phyloP scores from a whole-genome alignment of 2,113 vertebrate species.

The Gnathonemus longibarbis region DNA sequence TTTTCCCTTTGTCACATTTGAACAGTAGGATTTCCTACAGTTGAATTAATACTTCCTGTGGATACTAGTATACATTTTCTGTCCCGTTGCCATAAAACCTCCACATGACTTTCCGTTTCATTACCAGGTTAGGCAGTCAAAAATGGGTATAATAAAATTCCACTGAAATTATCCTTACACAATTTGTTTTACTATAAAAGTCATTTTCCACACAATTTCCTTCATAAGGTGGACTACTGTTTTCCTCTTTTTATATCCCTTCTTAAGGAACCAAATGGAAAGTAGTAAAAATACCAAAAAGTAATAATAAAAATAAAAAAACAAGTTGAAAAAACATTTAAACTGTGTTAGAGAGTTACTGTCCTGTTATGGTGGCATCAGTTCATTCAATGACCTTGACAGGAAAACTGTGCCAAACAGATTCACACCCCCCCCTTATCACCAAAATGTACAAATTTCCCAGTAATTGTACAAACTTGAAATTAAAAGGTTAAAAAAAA shows the following conservation, averaged over 20 bases:
- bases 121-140: slow-evolving; percentile 33
- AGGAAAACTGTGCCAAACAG: not conserved
- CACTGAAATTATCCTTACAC: not conserved
- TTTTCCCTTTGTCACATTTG: slow-evolving; percentile 23
- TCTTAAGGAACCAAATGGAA: slow-evolving; percentile 24
- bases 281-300: slow-evolving; percentile 30
- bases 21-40: slow-evolving; percentile 19
- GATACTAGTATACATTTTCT: slow-evolving; percentile 16
- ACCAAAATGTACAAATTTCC: slow-evolving; percentile 9
- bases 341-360: not conserved
- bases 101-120: slow-evolving; percentile 19
- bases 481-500: slow-evolving; percentile 7
- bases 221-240: not conserved
- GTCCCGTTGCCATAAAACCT: slow-evolving; percentile 32
- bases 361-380: not conserved
- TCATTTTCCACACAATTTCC: not conserved
- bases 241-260: not conserved
- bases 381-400: not conserved
- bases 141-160: not conserved
- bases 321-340: not conserved
- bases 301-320: not conserved
- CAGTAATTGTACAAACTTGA: not conserved
- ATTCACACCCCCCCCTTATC: not conserved
- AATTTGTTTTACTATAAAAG: slow-evolving; percentile 4
- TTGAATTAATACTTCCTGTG: slow-evolving; percentile 33